Evolutionary conservation across 2,888 invertebrate species (phyloP), one percentile per base, ranked within the genome.

Genomic region (Trisateles emortualis): DNA sequence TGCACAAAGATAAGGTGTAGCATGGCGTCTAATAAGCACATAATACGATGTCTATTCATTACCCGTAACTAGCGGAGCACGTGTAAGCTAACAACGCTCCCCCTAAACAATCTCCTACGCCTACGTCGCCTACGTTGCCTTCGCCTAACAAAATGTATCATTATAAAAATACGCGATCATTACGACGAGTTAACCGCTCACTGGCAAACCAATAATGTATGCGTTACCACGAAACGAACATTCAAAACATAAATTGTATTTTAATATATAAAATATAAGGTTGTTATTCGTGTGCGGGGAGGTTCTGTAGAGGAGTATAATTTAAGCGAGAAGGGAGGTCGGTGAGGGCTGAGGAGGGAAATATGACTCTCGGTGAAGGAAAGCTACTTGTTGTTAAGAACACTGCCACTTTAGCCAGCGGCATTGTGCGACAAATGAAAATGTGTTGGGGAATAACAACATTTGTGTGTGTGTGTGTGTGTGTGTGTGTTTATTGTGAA

Each of bases 391-490:
- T 77, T 47, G 59, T 68, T 57, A 68, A 69, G 78, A 79, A 79
- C 82, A 75, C 80, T 75, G 86, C 84, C 83, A 87, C 84, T 87
- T 86, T 81, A 68, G 67, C 72, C 73, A 72, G 52, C 52, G 69
- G 59, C 64, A 69, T 66, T 70, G 73, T 63, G 50, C 48, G 44
- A 47, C 64, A 68, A 76, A 72, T 70, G 61, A 70, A 72, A 70
- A 69, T 52, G 58, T 56, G 52, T 48, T 59, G 50, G 41, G 52
- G 56, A 46, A 59, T 53, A 59, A 61, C 53, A 26, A 29, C 9
- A 16, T 38, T 22, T 36, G 49, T 29, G 30, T 38, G 30, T 14
- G 22, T 33, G 14, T 52, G 54, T 57, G 38, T 45, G 26, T 63
- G 24, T 38, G 44, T 44, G 44, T 63, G 13, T 14, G 17, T 16